Conservation (phyloP, 2,113 vertebrate species). For the Cinclus cinclus region DNA sequence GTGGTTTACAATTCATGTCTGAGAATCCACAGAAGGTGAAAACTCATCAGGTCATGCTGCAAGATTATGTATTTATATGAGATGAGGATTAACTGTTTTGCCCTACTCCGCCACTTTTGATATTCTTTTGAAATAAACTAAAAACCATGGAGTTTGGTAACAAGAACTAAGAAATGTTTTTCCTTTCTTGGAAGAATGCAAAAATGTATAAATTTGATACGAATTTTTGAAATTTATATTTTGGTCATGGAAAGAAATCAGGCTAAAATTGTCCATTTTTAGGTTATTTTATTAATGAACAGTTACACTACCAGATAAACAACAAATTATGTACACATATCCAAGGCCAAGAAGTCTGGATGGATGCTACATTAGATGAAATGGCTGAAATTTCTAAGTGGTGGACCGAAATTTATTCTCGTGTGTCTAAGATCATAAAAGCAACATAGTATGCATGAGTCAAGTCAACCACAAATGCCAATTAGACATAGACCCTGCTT, state of each 20-base stretch:
- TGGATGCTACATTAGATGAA: background rate
- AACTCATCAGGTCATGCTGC: background rate
- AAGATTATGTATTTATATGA: background rate
- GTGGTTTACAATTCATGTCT: background rate
- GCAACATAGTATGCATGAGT: background rate
- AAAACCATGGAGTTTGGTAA: background rate
- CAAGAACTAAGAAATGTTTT: background rate
- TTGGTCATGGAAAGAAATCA: background rate
- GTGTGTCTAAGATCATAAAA: background rate
- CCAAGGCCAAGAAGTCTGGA: background rate
- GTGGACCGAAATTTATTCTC: background rate
- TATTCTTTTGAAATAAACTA: background rate
- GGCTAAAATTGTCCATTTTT: background rate
- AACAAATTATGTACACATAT: background rate
- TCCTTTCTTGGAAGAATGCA: background rate
- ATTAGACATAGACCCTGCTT: background rate
- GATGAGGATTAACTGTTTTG: background rate
- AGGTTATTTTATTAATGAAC: background rate
- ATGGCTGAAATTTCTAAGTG: background rate
- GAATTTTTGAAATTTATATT: background rate
- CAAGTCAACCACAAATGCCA: background rate
- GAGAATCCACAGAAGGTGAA: background rate
- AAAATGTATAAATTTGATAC: background rate
- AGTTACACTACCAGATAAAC: background rate
- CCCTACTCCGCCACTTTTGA: background rate